Evolutionary conservation across 2,888 invertebrate genomes (phyloP).

Genomic region (Dolichomitus sp.): DNA sequence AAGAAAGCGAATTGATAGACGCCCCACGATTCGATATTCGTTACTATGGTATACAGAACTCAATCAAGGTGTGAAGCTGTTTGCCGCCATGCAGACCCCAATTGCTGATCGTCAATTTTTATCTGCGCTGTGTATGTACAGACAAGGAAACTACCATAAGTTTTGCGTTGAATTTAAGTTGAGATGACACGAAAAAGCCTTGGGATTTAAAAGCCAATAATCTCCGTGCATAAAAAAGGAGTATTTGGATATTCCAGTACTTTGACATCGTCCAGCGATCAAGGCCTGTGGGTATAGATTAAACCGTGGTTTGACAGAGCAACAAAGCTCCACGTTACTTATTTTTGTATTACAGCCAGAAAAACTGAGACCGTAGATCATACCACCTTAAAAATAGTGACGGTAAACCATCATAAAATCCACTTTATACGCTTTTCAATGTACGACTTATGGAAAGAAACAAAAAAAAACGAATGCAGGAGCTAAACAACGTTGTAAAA

Average conservation of each 20-base stretch:
- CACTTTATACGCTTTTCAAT: slow-evolving; percentile 42
- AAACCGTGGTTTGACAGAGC: slow-evolving; percentile 36
- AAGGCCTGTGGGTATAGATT: slow-evolving; percentile 22
- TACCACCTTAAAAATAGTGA: neutral
- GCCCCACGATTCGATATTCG: slow-evolving; percentile 13
- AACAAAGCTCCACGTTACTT: slow-evolving; percentile 64
- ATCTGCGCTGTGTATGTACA: slow-evolving; percentile 41
- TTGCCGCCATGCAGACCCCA: slow-evolving; percentile 11
- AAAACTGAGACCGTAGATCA: slow-evolving; percentile 26
- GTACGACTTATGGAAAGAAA: slow-evolving; percentile 30
- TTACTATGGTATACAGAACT: neutral
- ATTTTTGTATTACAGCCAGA: slow-evolving; percentile 66
- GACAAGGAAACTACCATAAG: slow-evolving; percentile 10
- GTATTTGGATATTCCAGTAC: neutral
- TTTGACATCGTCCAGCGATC: slow-evolving; percentile 27
- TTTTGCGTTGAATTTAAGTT: slow-evolving; percentile 27
- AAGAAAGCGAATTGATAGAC: neutral
- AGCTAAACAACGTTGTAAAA: slow-evolving; percentile 14
- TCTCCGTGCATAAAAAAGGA: slow-evolving; percentile 3
- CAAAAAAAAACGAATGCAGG: slow-evolving; percentile 29
- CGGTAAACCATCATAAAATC: slow-evolving; percentile 10
- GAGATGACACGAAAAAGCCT: neutral
- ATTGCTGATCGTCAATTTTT: slow-evolving; percentile 42
- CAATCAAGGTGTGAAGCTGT: slow-evolving; percentile 6
- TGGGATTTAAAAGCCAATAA: slow-evolving; percentile 21